A percentile compares a stretch with the other conserved stretches of the same genome.
These are phyloP conservation scores for Lysiphlebus fabarum DNA, from an alignment of 1,140 invertebrate species.

Conservation along the genomic window DNA sequence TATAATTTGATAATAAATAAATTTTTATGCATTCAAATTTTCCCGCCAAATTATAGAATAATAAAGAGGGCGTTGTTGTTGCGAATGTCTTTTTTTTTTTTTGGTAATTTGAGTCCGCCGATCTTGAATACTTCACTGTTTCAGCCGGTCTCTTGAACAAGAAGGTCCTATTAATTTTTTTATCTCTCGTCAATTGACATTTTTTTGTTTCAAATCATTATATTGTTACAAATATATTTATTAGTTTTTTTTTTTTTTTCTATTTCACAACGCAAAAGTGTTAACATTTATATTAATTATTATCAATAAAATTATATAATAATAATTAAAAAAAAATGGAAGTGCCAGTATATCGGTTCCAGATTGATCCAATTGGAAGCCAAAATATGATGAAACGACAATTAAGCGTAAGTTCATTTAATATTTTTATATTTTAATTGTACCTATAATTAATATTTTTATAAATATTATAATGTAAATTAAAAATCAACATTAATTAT, in stretches of 20 bases:
- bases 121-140: too few relatives aligned
- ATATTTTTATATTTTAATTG: too few relatives aligned
- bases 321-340: background rate
- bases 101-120: too few relatives aligned
- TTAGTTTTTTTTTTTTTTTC: background rate
- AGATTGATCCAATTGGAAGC: constrained; percentile 8
- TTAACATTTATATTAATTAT: too few relatives aligned
- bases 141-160: background rate
- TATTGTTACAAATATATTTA: background rate
- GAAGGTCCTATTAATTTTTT: background rate
- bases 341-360: constrained; percentile 1
- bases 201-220: background rate
- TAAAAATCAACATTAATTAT: too few relatives aligned
- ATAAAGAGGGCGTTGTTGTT: constrained; percentile 1
- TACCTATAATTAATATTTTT: too few relatives aligned
- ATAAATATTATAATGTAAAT: too few relatives aligned
- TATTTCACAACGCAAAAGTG: too few relatives aligned
- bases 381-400: constrained; percentile 3
- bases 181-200: background rate
- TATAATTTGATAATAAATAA: too few relatives aligned
- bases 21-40: background rate
- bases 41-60: constrained; percentile 1
- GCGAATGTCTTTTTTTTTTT: too few relatives aligned
- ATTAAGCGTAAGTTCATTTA: constrained; percentile 12
- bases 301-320: too few relatives aligned